phyloP scores from a whole-genome alignment of 1,140 invertebrate species.

The Rhopalosiphum maidis region DNA sequence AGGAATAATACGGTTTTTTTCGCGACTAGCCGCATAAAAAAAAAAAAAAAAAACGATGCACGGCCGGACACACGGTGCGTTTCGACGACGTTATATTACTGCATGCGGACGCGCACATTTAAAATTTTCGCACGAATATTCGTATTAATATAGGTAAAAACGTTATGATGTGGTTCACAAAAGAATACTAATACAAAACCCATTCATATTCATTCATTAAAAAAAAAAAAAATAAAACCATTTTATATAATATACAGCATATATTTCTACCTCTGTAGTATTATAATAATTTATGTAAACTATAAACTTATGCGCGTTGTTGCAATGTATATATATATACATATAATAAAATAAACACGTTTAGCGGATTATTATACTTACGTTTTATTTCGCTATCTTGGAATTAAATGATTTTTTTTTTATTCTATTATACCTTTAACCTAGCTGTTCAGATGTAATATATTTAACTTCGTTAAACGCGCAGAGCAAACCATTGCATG shows the following conservation, averaged over 20 bases:
- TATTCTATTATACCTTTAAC: neutral
- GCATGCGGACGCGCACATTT: neutral
- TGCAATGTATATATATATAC: neutral
- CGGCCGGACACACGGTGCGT: neutral
- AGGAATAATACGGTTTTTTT: neutral
- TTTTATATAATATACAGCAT: neutral
- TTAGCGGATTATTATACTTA: neutral
- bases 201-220: conserved; percentile 7
- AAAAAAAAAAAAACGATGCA: neutral
- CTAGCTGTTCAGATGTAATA: neutral
- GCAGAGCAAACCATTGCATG: neutral
- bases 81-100: neutral
- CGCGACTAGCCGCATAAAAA: neutral
- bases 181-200: neutral
- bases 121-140: neutral
- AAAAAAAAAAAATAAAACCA: neutral
- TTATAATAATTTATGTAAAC: neutral
- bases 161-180: neutral
- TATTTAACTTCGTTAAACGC: too few relatives aligned
- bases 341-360: neutral
- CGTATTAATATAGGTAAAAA: neutral
- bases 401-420: neutral
- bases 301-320: neutral
- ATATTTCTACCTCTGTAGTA: neutral
- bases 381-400: neutral